Conservation (phyloP, 2,113 vertebrate species). For the Cynocephalus volans region DNA sequence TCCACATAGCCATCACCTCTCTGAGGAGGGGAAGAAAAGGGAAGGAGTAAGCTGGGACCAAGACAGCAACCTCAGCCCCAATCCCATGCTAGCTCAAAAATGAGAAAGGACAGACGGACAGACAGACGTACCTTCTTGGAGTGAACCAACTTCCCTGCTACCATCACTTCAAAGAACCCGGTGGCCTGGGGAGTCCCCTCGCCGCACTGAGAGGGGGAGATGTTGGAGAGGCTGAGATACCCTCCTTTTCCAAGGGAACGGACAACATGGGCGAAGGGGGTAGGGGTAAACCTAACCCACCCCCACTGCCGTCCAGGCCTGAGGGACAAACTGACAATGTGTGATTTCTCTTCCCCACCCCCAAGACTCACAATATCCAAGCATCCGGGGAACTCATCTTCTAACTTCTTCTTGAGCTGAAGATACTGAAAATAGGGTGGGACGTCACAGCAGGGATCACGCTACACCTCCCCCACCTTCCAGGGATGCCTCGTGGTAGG, state of each 20-base stretch:
- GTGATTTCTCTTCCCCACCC: rapidly evolving
- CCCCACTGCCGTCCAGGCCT: neutral
- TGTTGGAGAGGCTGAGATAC: rapidly evolving
- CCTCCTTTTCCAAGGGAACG: neutral
- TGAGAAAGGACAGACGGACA: neutral
- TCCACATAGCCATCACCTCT: conserved; percentile 87
- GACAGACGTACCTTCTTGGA: conserved; percentile 86
- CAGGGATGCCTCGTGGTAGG: neutral
- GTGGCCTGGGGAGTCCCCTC: conserved; percentile 86
- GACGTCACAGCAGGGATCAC: neutral
- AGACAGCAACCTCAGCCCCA: neutral
- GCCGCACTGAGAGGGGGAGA: conserved; percentile 72
- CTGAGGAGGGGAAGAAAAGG: conserved; percentile 24
- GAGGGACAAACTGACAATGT: rapidly evolving
- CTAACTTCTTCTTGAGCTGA: conserved; percentile 85
- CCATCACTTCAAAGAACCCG: conserved; percentile 87
- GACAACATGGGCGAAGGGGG: rapidly evolving
- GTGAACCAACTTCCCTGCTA: conserved; percentile 86
- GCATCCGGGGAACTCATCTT: conserved; percentile 84
- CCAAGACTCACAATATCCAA: conserved; percentile 85
- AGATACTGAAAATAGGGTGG: conserved; percentile 75
- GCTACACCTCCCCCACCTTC: neutral
- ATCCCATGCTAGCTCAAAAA: rapidly evolving
- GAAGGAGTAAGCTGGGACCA: neutral
- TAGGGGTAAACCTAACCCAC: neutral